Conservation (phyloP, 2,113 vertebrate genomes). For the Mesembrinibis cayennensis region DNA sequence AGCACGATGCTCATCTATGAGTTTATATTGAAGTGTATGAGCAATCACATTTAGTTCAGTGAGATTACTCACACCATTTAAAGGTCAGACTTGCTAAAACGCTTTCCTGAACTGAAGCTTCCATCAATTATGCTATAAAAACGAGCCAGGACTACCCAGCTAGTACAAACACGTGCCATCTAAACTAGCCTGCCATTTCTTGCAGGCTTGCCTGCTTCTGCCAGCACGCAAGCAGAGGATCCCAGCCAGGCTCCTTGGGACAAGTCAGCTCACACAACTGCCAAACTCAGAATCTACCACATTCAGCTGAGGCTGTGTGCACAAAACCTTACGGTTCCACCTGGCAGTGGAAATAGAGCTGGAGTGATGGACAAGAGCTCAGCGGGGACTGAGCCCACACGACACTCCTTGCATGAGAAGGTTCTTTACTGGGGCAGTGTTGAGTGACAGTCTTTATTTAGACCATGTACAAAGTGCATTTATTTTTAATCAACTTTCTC, state of each 20-base stretch:
- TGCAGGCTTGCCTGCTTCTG: background rate
- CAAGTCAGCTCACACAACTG: too few species aligned
- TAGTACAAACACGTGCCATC: rapidly evolving
- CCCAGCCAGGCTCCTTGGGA: background rate
- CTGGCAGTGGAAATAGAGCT: background rate
- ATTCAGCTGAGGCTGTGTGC: rapidly evolving
- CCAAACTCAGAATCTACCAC: background rate
- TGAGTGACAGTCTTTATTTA: background rate
- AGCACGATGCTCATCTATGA: rapidly evolving
- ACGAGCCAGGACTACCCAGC: background rate
- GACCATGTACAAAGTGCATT: background rate
- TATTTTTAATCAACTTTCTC: background rate
- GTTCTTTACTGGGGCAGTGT: background rate
- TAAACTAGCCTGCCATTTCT: rapidly evolving
- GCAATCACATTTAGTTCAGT: rapidly evolving
- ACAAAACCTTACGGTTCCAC: background rate
- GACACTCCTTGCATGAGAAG: background rate
- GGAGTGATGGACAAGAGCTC: background rate
- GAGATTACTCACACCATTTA: rapidly evolving
- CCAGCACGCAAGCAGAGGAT: background rate
- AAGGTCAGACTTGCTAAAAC: background rate
- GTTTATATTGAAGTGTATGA: rapidly evolving
- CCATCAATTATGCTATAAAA: background rate
- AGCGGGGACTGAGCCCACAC: background rate
- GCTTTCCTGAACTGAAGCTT: background rate